These are phyloP conservation scores for Metaphire vulgaris DNA, from an alignment of 1,140 invertebrate species.

Conservation along the genomic window DNA sequence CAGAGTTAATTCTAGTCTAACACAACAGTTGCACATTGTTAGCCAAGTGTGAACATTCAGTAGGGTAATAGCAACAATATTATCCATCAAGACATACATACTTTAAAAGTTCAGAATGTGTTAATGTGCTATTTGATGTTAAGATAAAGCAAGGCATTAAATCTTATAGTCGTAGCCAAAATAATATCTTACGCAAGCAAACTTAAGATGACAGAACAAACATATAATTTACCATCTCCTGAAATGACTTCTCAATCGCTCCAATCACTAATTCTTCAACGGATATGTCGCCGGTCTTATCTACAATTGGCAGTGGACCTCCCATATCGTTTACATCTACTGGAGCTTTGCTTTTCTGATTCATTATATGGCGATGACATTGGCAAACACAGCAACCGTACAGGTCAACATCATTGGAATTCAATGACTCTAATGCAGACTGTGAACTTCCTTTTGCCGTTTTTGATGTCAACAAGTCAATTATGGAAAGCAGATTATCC, in stretches of 20 bases:
- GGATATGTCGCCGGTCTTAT: neutral
- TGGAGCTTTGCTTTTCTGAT: neutral
- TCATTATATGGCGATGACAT: neutral
- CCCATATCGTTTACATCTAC: neutral
- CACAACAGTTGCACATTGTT: no score
- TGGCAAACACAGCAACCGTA: neutral
- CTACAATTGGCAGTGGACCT: neutral
- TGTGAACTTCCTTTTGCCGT: slow-evolving; percentile 63
- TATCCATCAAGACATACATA: no score
- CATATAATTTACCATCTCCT: neutral
- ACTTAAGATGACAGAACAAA: no score
- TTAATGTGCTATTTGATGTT: no score
- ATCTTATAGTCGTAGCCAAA: no score
- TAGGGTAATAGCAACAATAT: no score
- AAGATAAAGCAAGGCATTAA: no score
- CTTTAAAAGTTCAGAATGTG: no score
- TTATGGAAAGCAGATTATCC: neutral
- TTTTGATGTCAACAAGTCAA: slow-evolving; percentile 25
- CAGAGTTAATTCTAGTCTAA: no score
- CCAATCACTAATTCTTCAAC: neutral
- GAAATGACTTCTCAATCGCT: neutral
- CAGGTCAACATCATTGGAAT: slow-evolving; percentile 71
- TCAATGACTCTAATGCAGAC: slow-evolving; percentile 56
- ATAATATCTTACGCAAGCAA: no score
- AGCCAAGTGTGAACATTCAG: no score